Conservation (phyloP, 2,888 invertebrate species). For the Synanthedon myopaeformis region DNA sequence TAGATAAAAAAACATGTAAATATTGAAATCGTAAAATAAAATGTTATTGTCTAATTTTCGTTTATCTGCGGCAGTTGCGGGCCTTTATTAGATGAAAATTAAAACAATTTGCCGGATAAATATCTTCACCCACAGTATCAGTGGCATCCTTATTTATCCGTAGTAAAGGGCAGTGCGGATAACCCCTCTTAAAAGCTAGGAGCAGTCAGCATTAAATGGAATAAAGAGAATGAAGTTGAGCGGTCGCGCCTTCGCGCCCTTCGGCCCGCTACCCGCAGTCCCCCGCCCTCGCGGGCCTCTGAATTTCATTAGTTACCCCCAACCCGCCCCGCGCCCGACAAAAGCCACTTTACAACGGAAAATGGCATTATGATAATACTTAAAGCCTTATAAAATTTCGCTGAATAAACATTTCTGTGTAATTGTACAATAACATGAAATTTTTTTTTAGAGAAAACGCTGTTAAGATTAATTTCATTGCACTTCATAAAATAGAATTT, state of each 20-base stretch:
- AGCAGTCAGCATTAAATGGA: constrained; percentile 71
- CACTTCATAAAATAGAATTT: constrained; percentile 1
- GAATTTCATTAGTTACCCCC: constrained; percentile 65
- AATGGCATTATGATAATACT: constrained; percentile 68
- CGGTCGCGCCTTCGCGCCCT: constrained; percentile 33
- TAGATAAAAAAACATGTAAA: no score
- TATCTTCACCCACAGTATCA: constrained; percentile 65
- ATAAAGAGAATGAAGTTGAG: constrained; percentile 68
- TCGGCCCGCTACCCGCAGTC: constrained; percentile 12
- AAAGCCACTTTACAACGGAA: constrained; percentile 67
- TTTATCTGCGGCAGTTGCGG: constrained; percentile 61
- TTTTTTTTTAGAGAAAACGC: constrained; percentile 10
- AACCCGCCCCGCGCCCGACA: constrained; percentile 42
- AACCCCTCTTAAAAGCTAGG: constrained; percentile 70
- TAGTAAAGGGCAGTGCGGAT: constrained; percentile 66
- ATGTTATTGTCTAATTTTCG: constrained; percentile 45
- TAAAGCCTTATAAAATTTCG: constrained; percentile 62
- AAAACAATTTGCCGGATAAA: constrained; percentile 72
- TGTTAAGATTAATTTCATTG: constrained; percentile 22
- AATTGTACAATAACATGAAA: constrained; percentile 50
- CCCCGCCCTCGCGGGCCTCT: constrained; percentile 31
- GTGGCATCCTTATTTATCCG: constrained; percentile 66
- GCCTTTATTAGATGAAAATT: constrained; percentile 69
- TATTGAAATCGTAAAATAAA: constrained; percentile 49
- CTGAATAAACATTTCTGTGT: constrained; percentile 63